phyloP scores from a whole-genome alignment of 2,113 vertebrate genomes.

The Sorex araneus region DNA sequence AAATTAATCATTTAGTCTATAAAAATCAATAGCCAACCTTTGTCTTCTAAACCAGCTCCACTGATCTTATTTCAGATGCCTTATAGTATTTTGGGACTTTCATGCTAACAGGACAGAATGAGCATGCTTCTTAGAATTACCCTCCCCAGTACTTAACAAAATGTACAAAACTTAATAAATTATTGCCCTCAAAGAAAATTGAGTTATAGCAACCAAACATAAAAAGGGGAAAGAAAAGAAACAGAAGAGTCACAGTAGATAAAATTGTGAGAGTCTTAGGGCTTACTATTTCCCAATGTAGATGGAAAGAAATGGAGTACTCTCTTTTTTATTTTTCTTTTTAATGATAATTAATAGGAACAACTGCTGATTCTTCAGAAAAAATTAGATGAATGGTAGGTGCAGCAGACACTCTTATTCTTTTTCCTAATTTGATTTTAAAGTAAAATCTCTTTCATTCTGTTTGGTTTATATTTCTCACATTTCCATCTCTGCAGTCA shows the following conservation, averaged over 20 bases:
- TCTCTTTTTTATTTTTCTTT: neutral
- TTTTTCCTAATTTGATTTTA: slow-evolving; percentile 50
- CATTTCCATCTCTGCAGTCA: neutral
- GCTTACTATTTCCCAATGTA: neutral
- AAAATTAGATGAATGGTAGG: neutral
- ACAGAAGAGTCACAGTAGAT: neutral
- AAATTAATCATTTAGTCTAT: neutral
- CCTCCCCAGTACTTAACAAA: neutral
- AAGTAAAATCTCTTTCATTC: slow-evolving; percentile 13
- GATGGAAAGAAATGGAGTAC: neutral
- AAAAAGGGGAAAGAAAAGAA: neutral
- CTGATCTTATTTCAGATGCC: neutral
- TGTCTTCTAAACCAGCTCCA: neutral
- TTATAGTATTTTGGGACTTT: neutral
- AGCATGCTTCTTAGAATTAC: neutral
- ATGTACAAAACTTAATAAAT: neutral
- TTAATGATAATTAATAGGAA: neutral
- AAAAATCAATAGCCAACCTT: neutral
- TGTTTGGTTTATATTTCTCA: neutral
- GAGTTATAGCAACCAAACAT: neutral
- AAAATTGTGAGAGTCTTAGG: neutral
- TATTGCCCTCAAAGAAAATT: slow-evolving; percentile 4
- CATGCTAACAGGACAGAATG: neutral
- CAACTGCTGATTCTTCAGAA: neutral
- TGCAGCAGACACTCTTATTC: neutral